A percentile compares a stretch with the other conserved stretches of the same genome.
phyloP scores from a whole-genome alignment of 2,797 vertebrate genomes.

The Acrocephalus scirpaceus region DNA sequence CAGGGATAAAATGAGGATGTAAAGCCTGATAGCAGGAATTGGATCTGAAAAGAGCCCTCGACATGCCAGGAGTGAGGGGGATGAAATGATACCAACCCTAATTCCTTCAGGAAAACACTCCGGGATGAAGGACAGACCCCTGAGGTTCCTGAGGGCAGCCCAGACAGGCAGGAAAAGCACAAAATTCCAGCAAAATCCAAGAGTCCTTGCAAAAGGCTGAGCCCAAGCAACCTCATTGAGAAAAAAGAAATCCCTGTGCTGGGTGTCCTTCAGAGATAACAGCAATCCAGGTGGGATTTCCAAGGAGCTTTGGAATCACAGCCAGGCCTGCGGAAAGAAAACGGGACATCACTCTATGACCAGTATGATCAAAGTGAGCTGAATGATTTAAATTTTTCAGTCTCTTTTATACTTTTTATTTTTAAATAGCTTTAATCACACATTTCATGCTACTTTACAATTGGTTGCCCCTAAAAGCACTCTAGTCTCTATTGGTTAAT shows the following conservation, averaged over 20 bases:
- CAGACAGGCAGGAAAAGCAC: background rate
- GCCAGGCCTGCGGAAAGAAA: no score
- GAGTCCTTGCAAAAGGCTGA: background rate
- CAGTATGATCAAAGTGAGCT: no score
- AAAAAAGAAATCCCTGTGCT: conserved; percentile 40
- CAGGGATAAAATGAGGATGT: background rate
- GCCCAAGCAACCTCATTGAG: conserved; percentile 9
- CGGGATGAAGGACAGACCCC: background rate
- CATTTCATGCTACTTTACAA: no score
- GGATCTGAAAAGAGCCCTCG: background rate
- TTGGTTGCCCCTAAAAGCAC: no score
- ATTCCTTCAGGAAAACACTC: background rate
- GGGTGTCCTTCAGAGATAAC: conserved; percentile 20
- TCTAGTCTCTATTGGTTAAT: no score
- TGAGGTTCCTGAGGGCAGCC: background rate
- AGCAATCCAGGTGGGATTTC: background rate
- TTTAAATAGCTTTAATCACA: no score
- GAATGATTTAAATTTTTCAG: no score
- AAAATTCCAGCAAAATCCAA: background rate
- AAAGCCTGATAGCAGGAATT: background rate
- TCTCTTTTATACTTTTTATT: no score
- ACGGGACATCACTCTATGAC: no score
- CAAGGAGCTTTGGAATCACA: background rate
- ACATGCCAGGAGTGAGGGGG: background rate
- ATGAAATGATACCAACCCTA: background rate